phyloP scores from a whole-genome alignment of 2,888 invertebrate genomes.

The Torymus tubicola region DNA sequence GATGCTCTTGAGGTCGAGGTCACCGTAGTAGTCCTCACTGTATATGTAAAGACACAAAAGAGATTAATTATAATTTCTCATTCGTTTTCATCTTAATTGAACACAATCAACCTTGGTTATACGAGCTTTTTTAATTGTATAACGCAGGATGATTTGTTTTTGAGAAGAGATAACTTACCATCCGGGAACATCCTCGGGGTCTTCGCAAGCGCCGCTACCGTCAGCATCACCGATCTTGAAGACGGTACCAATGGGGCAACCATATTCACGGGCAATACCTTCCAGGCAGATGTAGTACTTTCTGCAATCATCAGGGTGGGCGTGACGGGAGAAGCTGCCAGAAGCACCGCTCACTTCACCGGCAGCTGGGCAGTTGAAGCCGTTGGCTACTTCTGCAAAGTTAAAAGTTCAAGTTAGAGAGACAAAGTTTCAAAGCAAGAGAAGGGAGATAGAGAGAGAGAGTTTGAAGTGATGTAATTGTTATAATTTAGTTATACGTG shows the following conservation, averaged over 20 bases:
- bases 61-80: too few species aligned
- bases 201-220: constrained; percentile 94
- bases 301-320: constrained; percentile 95
- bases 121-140: too few species aligned
- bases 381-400: constrained; percentile 89
- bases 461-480: too few species aligned
- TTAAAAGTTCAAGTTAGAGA: too few species aligned
- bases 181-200: constrained; percentile 96
- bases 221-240: constrained; percentile 95
- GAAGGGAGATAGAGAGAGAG: too few species aligned
- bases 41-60: constrained; percentile 64
- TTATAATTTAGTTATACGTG: too few species aligned
- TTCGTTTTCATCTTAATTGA: too few species aligned
- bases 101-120: too few species aligned
- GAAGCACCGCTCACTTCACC: constrained; percentile 87
- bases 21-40: constrained; percentile 98
- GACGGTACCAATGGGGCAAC: constrained; percentile 96
- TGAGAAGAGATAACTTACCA: constrained; percentile 83
- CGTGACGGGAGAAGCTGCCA: constrained; percentile 95
- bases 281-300: constrained; percentile 97
- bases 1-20: constrained; percentile 95
- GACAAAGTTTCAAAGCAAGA: too few species aligned
- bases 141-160: too few species aligned
- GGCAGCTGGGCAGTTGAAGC: constrained; percentile 90
- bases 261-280: constrained; percentile 93